Base-by-base conservation (phyloP, 2,797 vertebrate species). In the Coluber constrictor region DNA sequence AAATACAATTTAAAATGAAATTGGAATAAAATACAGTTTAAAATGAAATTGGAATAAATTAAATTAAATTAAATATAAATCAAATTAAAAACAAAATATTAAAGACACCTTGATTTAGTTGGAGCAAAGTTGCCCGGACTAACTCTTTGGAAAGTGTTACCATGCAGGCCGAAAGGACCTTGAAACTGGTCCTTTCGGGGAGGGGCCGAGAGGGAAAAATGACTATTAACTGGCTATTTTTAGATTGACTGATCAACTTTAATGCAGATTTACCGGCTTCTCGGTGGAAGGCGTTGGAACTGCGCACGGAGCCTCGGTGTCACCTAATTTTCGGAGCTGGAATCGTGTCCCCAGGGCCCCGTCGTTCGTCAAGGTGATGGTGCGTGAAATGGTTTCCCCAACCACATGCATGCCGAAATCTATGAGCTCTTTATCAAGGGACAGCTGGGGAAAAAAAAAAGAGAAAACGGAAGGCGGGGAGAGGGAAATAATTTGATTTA, bases 351-450 rank as follows among this genome's bases (percentile, higher is more conserved):
- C 98, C 96, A 99, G 92, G 86, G 98, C 98, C 29, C 99, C 99
- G 8, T 92, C 95, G 96, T 99, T 99, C 95, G 97, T 98, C 98
- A 99, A 96, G 54, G 96, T 98, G 98, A 99, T 96, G 93, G 96
- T 94, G 96, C 93, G 98, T 96, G 98, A 98, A 95, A 98, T 96
- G 57, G 97, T 98, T 96, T 99, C 98, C 83, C 99, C 99, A 92
- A 99, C 98, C 93, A 99, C 97, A 15, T 98, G 98, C 92, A 97
- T 98, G 90, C 99, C 99, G 16, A 99, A 99, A 96, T 98, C 98
- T 92, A 99, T 94, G 94, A 98, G 96, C 95, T 97, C 97, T 95
- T 97, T 98, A 98, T 99, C 98, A 20, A 99, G 98, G 90, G 98
- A 97, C 96, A 98, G 96, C 99, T 99, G 97, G 70, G 37, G 37